Conservation (phyloP, 30 jellyfish, hydroid and myxozoan genomes). For the Hydractinia echinata region DNA sequence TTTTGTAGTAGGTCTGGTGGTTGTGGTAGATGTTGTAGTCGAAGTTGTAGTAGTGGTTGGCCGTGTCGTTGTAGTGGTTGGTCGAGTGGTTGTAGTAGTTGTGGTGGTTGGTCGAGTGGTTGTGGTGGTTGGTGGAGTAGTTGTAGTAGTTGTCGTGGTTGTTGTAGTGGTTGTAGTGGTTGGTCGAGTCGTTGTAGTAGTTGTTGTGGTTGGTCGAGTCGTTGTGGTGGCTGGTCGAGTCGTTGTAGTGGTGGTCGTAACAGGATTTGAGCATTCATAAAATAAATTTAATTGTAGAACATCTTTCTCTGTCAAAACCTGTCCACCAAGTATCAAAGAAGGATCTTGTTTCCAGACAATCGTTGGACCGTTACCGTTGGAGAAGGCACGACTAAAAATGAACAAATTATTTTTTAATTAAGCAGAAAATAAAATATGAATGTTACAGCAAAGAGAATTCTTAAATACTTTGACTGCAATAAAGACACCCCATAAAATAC, state of each 20-base stretch:
- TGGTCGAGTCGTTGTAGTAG: conserved; percentile 14
- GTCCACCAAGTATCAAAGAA: not conserved
- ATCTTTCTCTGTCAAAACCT: not conserved
- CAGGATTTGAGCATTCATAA: not conserved
- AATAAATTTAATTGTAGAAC: conserved; percentile 6
- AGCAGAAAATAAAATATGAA: too few relatives aligned
- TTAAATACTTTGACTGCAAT: too few relatives aligned
- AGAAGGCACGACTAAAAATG: too few relatives aligned
- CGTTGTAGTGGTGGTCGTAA: not conserved
- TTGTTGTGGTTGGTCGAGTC: conserved; percentile 16
- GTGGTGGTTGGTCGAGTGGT: conserved; percentile 31
- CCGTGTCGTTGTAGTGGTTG: not conserved
- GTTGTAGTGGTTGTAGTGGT: conserved; percentile 19
- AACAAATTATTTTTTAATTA: too few relatives aligned
- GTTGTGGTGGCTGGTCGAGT: conserved; percentile 22
- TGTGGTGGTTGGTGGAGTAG: conserved; percentile 19
- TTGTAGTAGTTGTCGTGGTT: conserved; percentile 28
- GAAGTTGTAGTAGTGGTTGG: conserved; percentile 3
- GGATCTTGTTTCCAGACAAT: not conserved
- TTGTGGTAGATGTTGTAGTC: not conserved
- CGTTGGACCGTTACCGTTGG: too few relatives aligned
- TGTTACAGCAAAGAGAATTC: too few relatives aligned
- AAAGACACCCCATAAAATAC: not conserved
- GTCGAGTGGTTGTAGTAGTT: conserved; percentile 20
- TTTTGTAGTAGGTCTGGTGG: not conserved